Percentiles rank a stretch among this genome's conserved stretches.
Conservation (phyloP, 2,797 vertebrate genomes). For the Toxotes lorentzi region DNA sequence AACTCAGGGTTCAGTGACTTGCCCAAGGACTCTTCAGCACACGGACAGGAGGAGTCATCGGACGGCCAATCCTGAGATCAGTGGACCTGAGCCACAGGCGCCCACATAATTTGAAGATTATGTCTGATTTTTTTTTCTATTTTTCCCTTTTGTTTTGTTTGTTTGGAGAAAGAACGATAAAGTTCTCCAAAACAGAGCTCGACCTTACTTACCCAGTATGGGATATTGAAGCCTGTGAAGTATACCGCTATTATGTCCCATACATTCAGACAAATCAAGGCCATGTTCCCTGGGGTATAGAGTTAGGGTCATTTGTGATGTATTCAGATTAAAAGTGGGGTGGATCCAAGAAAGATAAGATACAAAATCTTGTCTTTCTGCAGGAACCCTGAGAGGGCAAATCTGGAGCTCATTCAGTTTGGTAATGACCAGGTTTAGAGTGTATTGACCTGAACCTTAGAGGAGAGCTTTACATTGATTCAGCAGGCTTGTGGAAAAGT, state of each 20-base stretch:
- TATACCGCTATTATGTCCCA: neutral
- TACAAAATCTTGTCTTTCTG: conserved; percentile 9
- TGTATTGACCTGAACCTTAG: conserved; percentile 28
- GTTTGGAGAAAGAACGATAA: neutral
- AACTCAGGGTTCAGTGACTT: too few species aligned
- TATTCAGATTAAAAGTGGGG: conserved; percentile 1
- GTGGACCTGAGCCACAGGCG: too few species aligned
- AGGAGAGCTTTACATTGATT: conserved; percentile 21
- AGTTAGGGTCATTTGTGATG: neutral
- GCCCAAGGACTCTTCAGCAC: too few species aligned
- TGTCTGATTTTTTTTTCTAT: neutral
- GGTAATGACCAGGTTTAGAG: conserved; percentile 22
- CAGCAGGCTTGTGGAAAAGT: conserved; percentile 11
- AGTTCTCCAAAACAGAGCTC: neutral
- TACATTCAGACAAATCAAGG: neutral
- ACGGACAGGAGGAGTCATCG: too few species aligned
- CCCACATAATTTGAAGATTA: too few species aligned
- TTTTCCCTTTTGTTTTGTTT: neutral
- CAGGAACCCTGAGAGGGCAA: neutral
- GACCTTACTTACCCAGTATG: neutral
- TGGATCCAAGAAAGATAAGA: neutral
- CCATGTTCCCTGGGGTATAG: neutral
- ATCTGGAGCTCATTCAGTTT: conserved; percentile 20
- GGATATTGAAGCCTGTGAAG: neutral
- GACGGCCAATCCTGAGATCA: too few species aligned